Conservation (phyloP, 2,113 vertebrate genomes). For the Echinops telfairi region DNA sequence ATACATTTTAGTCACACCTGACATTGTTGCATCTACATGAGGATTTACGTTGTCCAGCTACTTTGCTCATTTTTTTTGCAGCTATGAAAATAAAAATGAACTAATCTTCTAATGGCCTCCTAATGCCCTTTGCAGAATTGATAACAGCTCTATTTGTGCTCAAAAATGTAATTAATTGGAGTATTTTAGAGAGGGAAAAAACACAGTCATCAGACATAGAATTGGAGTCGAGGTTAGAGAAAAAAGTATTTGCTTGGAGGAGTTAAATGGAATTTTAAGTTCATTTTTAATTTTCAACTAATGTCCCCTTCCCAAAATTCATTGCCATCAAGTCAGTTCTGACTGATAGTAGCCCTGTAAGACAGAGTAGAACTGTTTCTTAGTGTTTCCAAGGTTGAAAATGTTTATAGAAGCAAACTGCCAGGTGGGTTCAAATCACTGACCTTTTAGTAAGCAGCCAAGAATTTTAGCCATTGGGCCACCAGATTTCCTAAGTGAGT, state of each 20-base stretch:
- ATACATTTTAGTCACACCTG: neutral
- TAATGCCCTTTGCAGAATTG: neutral
- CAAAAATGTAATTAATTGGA: slow-evolving; percentile 12
- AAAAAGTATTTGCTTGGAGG: neutral
- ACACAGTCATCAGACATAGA: slow-evolving; percentile 17
- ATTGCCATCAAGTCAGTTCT: neutral
- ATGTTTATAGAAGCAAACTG: neutral
- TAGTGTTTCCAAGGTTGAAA: neutral
- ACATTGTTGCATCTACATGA: neutral
- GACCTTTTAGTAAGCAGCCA: neutral
- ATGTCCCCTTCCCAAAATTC: too few relatives aligned
- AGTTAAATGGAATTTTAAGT: neutral
- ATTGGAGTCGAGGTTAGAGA: neutral
- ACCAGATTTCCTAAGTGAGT: neutral
- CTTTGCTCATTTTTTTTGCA: neutral
- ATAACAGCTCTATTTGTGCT: neutral
- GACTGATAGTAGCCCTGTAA: neutral
- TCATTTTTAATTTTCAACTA: too few relatives aligned
- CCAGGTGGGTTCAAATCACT: neutral
- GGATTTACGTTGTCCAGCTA: neutral
- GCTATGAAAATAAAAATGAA: slow-evolving; percentile 16
- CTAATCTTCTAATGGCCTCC: neutral
- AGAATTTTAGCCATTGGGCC: neutral
- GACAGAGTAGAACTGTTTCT: neutral
- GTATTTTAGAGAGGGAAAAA: slow-evolving; percentile 25